Conservation (phyloP, 2,797 vertebrate genomes). For the Nannoperca australis region DNA sequence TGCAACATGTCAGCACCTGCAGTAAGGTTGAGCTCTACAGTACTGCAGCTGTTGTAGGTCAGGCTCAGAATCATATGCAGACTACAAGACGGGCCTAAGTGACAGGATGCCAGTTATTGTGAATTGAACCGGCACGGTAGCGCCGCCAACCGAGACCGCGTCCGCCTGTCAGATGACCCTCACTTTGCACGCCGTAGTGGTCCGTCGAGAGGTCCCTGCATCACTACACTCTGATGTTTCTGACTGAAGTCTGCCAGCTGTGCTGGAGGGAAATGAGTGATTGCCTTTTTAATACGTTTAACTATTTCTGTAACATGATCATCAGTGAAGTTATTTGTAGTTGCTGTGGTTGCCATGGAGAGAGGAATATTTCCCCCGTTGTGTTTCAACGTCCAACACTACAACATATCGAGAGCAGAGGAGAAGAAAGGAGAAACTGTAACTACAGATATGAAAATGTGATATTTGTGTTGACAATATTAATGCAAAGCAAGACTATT, state of each 20-base stretch:
- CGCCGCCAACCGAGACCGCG: not conserved
- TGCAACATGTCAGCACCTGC: not conserved
- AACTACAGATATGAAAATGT: not conserved
- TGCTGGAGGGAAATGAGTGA: conserved; percentile 16
- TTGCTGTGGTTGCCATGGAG: conserved; percentile 53
- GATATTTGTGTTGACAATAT: not conserved
- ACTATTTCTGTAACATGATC: conserved; percentile 37
- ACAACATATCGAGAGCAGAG: not conserved
- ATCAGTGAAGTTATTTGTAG: conserved; percentile 55
- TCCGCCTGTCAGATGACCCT: not conserved
- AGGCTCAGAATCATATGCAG: not conserved
- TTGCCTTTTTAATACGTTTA: conserved; percentile 24
- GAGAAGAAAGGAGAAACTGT: not conserved
- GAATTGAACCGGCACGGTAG: not conserved
- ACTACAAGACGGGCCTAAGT: not conserved
- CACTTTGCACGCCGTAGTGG: not conserved
- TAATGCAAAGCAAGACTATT: conserved; percentile 4
- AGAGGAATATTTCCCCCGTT: conserved; percentile 14
- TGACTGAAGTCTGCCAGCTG: not conserved
- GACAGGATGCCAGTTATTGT: conserved; percentile 4
- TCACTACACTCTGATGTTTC: not conserved
- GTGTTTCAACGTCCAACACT: conserved; percentile 12
- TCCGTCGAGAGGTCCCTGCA: not conserved
- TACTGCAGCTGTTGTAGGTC: not conserved
- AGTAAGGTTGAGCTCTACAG: not conserved